These are phyloP conservation scores for Dryobates pubescens DNA, from an alignment of 2,797 vertebrate genomes.

Conservation along the genomic window DNA sequence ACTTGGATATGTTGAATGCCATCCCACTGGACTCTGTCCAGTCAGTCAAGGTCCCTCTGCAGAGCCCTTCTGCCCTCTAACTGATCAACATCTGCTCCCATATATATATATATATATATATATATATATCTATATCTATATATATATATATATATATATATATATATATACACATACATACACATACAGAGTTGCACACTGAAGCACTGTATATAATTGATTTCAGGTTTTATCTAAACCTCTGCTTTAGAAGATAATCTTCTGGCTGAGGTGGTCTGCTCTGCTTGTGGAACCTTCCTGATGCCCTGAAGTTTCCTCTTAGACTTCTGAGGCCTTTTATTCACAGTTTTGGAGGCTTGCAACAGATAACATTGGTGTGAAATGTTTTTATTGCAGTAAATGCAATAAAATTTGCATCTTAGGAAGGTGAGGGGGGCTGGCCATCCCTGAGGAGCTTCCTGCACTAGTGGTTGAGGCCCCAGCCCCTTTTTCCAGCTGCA, in stretches of 20 bases:
- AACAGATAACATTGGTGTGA: not conserved
- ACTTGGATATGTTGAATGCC: no score
- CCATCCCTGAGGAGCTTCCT: not conserved
- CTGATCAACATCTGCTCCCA: no score
- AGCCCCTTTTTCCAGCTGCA: not conserved
- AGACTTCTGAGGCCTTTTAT: not conserved
- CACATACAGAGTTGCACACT: not conserved
- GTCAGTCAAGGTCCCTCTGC: no score
- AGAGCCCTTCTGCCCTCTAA: no score
- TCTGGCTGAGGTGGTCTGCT: not conserved
- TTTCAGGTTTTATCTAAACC: not conserved
- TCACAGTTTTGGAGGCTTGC: not conserved
- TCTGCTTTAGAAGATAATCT: not conserved
- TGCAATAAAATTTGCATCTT: not conserved
- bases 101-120: not conserved
- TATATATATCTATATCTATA: not conserved
- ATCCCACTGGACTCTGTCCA: no score
- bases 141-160: not conserved
- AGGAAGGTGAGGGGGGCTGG: not conserved
- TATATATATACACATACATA: not conserved
- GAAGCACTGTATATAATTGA: not conserved
- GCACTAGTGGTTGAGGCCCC: rapidly evolving
- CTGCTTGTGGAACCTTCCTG: not conserved
- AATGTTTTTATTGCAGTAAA: not conserved
- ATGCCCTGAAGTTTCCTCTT: not conserved